phyloP scores from a whole-genome alignment of 2,797 vertebrate species.

The Hydrocynus forskahlii region DNA sequence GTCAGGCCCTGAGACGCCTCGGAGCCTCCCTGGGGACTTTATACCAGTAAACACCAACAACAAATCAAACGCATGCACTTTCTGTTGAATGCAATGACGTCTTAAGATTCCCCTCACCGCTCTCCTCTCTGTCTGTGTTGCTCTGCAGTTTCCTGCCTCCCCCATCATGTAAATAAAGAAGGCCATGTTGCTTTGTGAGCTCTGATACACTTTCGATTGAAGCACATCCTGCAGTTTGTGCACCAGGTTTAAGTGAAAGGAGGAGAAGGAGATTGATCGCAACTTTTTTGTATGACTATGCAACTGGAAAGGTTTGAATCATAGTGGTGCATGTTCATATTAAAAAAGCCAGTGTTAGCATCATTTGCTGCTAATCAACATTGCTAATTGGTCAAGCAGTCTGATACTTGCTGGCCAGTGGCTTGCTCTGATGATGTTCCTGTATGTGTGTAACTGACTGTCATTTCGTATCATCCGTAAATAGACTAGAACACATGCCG shows the following conservation, averaged over 20 bases:
- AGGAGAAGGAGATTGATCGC: not conserved
- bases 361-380: slow-evolving; percentile 29
- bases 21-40: slow-evolving; percentile 55
- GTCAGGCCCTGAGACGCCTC: slow-evolving; percentile 41
- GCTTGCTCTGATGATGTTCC: slow-evolving; percentile 1
- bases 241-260: slow-evolving; percentile 12
- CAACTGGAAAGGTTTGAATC: slow-evolving; percentile 54
- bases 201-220: not conserved
- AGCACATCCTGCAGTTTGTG: not conserved
- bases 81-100: slow-evolving; percentile 61
- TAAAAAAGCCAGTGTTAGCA: slow-evolving; percentile 30
- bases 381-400: slow-evolving; percentile 35
- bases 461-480: slow-evolving; percentile 4
- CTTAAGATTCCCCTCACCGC: slow-evolving; percentile 41
- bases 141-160: slow-evolving; percentile 30
- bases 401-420: slow-evolving; percentile 18
- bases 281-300: slow-evolving; percentile 58
- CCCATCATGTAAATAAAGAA: slow-evolving; percentile 46
- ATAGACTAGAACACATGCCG: not conserved
- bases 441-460: slow-evolving; percentile 11
- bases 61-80: slow-evolving; percentile 71
- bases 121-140: slow-evolving; percentile 36
- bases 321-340: slow-evolving; percentile 48
- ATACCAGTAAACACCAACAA: slow-evolving; percentile 62
- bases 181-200: slow-evolving; percentile 6